Conservation (phyloP, 2,888 invertebrate species). For the Lithophane semibrunnea region DNA sequence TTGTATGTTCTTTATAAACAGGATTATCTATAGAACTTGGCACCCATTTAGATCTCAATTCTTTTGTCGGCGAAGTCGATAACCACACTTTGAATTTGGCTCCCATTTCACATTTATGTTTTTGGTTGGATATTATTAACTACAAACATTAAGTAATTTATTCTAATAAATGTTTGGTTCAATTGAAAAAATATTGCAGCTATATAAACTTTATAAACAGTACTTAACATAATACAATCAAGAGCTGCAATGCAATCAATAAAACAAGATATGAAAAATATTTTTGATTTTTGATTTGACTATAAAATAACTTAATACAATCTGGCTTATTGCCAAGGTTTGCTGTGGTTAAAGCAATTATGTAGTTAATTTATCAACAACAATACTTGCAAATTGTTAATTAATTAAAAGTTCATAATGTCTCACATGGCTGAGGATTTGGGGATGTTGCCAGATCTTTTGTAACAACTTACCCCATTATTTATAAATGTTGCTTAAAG, state of each 20-base stretch:
- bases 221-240: not conserved
- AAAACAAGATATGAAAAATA: not conserved
- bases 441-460: not conserved
- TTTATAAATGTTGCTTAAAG: not conserved
- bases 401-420: no score
- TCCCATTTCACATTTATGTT: no score
- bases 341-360: not conserved
- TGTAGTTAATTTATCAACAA: not conserved
- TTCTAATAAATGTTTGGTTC: not conserved
- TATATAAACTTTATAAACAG: not conserved
- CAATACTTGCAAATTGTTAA: not conserved
- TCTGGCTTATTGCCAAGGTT: not conserved
- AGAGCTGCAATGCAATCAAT: not conserved
- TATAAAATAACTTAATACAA: no score
- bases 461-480: not conserved
- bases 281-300: not conserved
- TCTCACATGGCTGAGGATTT: not conserved
- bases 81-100: no score
- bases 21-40: no score
- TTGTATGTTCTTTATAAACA: no score
- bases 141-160: not conserved
- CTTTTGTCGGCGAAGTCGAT: no score
- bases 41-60: no score
- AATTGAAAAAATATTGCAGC: not conserved
- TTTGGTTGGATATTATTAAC: no score